Conservation (phyloP, 2,797 vertebrate genomes). For the Poecilia velifera region DNA sequence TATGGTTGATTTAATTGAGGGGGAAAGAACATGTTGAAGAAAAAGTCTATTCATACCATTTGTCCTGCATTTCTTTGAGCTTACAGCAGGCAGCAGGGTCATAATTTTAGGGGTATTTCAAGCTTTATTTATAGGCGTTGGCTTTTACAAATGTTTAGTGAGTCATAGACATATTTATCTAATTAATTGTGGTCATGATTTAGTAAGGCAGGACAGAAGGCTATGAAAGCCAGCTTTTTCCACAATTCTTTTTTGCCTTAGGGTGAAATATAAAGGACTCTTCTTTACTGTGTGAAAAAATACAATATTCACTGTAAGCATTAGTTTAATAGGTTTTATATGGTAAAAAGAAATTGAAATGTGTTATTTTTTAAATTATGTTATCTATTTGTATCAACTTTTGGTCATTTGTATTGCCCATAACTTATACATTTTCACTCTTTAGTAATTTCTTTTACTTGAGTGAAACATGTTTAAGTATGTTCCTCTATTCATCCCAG, state of each 20-base stretch:
- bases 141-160: background rate
- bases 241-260: background rate
- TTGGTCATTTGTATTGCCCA: too few species aligned
- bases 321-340: too few species aligned
- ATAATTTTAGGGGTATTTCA: background rate
- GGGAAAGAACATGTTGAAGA: background rate
- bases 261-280: background rate
- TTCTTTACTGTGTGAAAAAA: too few species aligned
- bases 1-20: background rate
- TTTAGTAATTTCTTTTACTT: too few species aligned
- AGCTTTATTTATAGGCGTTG: background rate
- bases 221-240: background rate
- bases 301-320: too few species aligned
- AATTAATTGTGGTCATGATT: background rate
- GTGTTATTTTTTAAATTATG: too few species aligned
- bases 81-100: background rate
- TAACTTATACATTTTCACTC: too few species aligned
- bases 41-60: background rate
- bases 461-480: too few species aligned
- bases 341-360: too few species aligned
- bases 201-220: background rate
- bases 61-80: background rate
- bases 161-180: background rate
- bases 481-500: too few species aligned
- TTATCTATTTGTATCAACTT: too few species aligned